Percentiles rank a stretch among this genome's conserved stretches.
Evolutionary conservation across 2,888 invertebrate genomes (phyloP).

Genomic region (Caenorhabditis macrosperma): DNA sequence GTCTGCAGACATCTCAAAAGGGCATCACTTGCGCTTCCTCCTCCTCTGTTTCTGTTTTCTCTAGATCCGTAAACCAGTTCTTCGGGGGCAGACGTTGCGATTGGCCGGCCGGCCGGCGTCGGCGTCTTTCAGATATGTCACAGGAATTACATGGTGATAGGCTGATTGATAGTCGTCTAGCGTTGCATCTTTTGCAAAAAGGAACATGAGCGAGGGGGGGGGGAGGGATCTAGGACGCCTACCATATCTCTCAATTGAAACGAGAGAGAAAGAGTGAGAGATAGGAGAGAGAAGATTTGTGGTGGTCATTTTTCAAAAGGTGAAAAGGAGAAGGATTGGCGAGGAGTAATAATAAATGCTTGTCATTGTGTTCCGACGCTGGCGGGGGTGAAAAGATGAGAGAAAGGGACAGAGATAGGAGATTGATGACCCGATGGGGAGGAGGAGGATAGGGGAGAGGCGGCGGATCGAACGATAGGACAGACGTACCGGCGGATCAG

Average conservation of each 20-base stretch:
- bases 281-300: no score
- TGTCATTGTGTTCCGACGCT: constrained; percentile 1
- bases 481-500: not conserved
- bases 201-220: not conserved
- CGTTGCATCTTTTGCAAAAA: not conserved
- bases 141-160: constrained; percentile 22
- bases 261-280: not conserved
- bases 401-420: constrained; percentile 10
- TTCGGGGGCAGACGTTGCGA: constrained; percentile 28
- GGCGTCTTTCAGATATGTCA: constrained; percentile 23
- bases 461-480: not conserved
- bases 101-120: no score
- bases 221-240: no score
- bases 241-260: no score
- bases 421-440: constrained; percentile 17
- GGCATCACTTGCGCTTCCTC: constrained; percentile 21
- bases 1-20: constrained; percentile 46
- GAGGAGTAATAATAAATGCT: constrained; percentile 7
- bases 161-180: constrained; percentile 25
- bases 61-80: constrained; percentile 22
- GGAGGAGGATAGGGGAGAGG: constrained; percentile 8
- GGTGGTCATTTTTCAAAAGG: not conserved
- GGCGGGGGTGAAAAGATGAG: not conserved
- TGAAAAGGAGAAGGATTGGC: not conserved
- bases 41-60: constrained; percentile 8